phyloP scores from a whole-genome alignment of 2,888 invertebrate genomes.

The Camponotus fellah region DNA sequence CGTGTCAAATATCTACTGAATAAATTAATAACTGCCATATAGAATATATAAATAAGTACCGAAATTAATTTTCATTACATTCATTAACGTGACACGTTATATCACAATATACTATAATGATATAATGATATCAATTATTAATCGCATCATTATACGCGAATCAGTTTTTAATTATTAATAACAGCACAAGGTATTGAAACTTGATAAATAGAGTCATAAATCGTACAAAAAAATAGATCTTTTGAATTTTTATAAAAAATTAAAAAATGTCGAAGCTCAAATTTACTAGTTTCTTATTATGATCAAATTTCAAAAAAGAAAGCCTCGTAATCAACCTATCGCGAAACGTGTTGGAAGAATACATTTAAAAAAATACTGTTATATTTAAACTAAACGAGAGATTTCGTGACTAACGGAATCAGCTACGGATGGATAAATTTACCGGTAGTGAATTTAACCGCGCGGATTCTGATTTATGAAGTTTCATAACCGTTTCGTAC shows the following conservation, averaged over 20 bases:
- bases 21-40: constrained; percentile 25
- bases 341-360: not conserved
- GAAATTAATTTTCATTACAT: not conserved
- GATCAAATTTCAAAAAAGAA: not conserved
- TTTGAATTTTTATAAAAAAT: not conserved
- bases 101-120: not conserved
- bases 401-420: not conserved
- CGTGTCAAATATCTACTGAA: not conserved
- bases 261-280: not conserved
- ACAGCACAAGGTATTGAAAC: not conserved
- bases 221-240: not conserved
- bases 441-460: not conserved
- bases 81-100: not conserved
- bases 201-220: not conserved
- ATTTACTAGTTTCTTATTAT: not conserved
- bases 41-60: not conserved
- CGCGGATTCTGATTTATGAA: not conserved
- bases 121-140: constrained; percentile 12
- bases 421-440: not conserved
- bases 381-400: not conserved
- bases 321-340: not conserved
- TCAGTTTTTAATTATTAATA: constrained; percentile 14
- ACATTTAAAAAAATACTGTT: not conserved
- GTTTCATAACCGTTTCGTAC: constrained; percentile 19
- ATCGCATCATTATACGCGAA: not conserved